Conservation (phyloP, 2,113 vertebrate species). For the Malurus melanocephalus region DNA sequence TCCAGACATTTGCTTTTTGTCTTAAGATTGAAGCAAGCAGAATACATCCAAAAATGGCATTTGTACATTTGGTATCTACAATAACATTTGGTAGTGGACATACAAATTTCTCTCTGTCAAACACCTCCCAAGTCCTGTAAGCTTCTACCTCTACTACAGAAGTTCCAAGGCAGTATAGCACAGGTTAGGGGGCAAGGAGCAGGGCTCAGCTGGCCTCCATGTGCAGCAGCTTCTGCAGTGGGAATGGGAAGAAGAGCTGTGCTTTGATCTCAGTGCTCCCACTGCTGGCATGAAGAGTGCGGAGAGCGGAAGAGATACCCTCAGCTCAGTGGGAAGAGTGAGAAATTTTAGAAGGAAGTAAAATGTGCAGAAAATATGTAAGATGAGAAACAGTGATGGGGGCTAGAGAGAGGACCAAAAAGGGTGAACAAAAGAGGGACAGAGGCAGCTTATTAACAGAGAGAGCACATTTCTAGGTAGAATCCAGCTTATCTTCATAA, state of each 20-base stretch:
- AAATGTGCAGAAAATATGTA: background rate
- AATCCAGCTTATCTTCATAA: background rate
- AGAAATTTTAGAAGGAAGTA: background rate
- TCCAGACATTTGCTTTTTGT: background rate
- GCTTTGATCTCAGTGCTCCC: background rate
- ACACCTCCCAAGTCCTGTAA: background rate
- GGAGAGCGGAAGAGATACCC: background rate
- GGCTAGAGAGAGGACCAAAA: background rate
- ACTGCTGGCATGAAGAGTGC: background rate
- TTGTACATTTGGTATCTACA: background rate
- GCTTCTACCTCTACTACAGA: background rate
- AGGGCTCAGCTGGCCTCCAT: background rate
- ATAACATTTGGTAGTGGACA: background rate
- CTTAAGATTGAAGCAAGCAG: background rate
- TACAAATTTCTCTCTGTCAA: background rate
- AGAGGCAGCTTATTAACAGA: background rate
- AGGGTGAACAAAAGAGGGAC: rapidly evolving
- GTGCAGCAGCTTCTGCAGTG: background rate
- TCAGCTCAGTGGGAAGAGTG: background rate
- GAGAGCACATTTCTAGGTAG: background rate
- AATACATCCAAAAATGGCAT: background rate
- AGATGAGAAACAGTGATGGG: background rate
- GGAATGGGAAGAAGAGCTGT: background rate
- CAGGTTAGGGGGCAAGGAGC: background rate
- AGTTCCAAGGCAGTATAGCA: background rate